These are phyloP conservation scores for Monodelphis domestica DNA, from an alignment of 2,797 vertebrate species.

Conservation along the genomic window DNA sequence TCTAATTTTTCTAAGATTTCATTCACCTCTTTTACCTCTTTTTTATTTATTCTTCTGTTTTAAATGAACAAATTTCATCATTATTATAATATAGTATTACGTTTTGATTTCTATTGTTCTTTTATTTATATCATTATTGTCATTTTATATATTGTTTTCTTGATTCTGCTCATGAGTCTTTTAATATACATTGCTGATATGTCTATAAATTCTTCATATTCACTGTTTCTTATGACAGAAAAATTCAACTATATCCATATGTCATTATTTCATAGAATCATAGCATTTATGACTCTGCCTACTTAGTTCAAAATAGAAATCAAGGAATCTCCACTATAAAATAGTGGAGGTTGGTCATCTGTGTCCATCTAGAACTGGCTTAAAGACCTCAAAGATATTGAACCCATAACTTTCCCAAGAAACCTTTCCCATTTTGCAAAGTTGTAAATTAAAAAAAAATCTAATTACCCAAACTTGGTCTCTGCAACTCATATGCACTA, in stretches of 20 bases:
- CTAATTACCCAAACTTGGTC: background rate
- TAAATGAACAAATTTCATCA: background rate
- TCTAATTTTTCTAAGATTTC: no score
- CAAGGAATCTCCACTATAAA: background rate
- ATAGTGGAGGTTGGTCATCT: background rate
- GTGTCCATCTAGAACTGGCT: background rate
- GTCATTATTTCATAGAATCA: background rate
- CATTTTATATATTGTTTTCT: background rate
- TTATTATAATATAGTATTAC: background rate
- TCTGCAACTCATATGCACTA: background rate
- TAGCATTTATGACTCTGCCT: background rate
- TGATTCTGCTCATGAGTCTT: background rate
- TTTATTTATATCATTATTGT: background rate
- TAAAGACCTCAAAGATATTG: background rate
- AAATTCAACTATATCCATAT: background rate
- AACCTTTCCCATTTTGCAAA: background rate
- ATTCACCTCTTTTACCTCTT: no score
- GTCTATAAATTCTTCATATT: background rate
- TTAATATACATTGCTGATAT: background rate
- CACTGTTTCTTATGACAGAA: background rate
- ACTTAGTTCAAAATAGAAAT: background rate
- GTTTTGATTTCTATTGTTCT: background rate
- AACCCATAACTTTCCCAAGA: background rate
- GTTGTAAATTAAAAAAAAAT: background rate
- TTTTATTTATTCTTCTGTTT: background rate